A percentile compares a stretch with the other conserved stretches of the same genome.
These are phyloP conservation scores for Sphaerophoria rueppellii DNA, from an alignment of 2,888 invertebrate species.

Conservation along the genomic window DNA sequence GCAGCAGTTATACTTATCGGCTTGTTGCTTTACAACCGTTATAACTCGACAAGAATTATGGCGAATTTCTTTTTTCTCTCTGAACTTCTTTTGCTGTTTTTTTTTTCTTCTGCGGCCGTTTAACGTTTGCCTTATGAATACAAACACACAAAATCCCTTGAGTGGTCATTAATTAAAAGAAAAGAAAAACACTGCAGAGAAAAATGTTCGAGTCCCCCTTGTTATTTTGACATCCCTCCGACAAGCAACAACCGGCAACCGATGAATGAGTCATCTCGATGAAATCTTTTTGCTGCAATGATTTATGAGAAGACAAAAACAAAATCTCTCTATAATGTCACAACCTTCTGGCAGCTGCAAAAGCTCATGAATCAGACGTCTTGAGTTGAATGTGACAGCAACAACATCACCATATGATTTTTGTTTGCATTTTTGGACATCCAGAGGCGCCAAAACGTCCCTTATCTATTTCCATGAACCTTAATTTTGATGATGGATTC, in stretches of 20 bases:
- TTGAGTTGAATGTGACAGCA: neutral
- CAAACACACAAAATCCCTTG: conserved; percentile 8
- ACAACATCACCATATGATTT: neutral
- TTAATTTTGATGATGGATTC: conserved; percentile 36
- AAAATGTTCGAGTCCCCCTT: conserved; percentile 14
- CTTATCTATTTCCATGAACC: conserved; percentile 45
- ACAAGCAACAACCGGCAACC: neutral
- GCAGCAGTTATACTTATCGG: conserved; percentile 18
- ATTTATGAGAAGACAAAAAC: conserved; percentile 2
- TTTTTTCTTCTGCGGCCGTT: neutral
- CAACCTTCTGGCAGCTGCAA: conserved; percentile 41
- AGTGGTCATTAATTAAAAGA: conserved; percentile 49
- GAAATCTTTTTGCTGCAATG: neutral
- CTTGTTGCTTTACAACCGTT: conserved; percentile 30
- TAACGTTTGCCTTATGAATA: neutral
- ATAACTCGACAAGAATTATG: conserved; percentile 10
- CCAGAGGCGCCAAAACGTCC: conserved; percentile 37
- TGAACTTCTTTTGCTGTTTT: neutral
- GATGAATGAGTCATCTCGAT: conserved; percentile 38
- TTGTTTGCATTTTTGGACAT: conserved; percentile 55
- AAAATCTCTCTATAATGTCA: conserved; percentile 23
- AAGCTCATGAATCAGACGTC: conserved; percentile 56
- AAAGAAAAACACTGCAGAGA: conserved; percentile 20
- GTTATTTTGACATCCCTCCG: conserved; percentile 28
- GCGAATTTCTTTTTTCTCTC: neutral